These are phyloP conservation scores for Pelvicachromis taeniatus DNA, from an alignment of 2,113 vertebrate genomes.

Conservation along the genomic window DNA sequence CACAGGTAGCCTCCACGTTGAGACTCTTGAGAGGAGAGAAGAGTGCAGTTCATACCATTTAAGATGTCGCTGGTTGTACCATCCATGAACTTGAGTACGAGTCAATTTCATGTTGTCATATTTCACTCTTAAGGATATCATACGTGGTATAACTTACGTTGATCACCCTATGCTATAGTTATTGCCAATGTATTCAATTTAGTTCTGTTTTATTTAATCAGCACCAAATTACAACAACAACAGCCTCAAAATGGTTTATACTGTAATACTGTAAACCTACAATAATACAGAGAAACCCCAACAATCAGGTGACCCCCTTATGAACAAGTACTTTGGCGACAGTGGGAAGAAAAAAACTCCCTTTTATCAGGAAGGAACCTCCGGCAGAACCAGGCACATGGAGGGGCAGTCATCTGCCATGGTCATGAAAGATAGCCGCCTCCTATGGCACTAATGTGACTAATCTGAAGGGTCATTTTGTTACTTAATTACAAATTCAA, in stretches of 20 bases:
- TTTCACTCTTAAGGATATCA: background rate
- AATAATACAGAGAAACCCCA: background rate
- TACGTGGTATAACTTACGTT: background rate
- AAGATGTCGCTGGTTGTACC: background rate
- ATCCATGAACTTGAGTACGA: background rate
- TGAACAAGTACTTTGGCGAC: background rate
- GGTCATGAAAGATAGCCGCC: background rate
- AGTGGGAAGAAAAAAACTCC: background rate
- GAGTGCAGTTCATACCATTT: background rate
- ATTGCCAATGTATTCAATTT: background rate
- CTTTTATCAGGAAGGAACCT: background rate
- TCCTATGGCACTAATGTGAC: background rate
- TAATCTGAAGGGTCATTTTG: background rate
- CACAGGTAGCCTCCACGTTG: background rate
- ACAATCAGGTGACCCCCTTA: background rate
- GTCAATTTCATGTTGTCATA: background rate
- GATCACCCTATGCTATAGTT: background rate
- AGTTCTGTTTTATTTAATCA: too few species aligned
- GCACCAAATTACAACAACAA: too few species aligned
- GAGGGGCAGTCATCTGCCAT: background rate
- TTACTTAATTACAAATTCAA: background rate
- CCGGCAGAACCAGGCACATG: background rate
- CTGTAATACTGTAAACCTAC: background rate
- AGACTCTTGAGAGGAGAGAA: background rate
- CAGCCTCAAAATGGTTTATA: background rate